Base-by-base conservation (phyloP, 2,113 vertebrate species). In the western clawed frog (Xenopus tropicalis) region DNA sequence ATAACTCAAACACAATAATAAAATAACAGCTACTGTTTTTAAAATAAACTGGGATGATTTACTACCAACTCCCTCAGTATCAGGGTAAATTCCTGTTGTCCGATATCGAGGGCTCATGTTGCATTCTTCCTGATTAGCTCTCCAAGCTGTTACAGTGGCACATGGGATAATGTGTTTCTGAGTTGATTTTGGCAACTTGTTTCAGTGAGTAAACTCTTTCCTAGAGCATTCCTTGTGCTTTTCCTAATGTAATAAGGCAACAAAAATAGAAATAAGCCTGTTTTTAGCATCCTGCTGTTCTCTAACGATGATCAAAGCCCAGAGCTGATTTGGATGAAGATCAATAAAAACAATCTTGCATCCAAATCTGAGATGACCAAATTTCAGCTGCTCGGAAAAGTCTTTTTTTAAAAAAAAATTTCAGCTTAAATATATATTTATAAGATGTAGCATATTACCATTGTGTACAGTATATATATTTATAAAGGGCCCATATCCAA, bases 211-310 rank as follows among this genome's bases (percentile, higher is more conserved):
- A 69, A 76, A 63, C 44, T 52, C 66, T 76, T 76, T 75, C 72
- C 72, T 62, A 56, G 21, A 69, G 72, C 58, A 24, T 76, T 76
- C 58, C 66, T 54, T 54, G 46, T 52, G 72, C 66, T 75, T 75
- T 63, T 61, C 66, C 37, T 69, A 76, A 69, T 76, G 73, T 69
- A 76, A 76, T 69, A 76, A 76, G 66, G 73, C 73, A 63, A 25
- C 66, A 56, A 57, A 69, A 76, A 76, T 69, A 76, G 73, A 69
- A 69, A 24, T 44, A 23, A 43, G 59, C 16, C 58, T 76, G 69
- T 68, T 76, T 76, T 57, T 76, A 76, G 73, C 66, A 63, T 69
- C 48, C 58, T 69, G 73, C 58, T 44, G 46, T 76, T 76, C 73
- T 59, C 57, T 51, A 69, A 11, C 58, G 11, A 23, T 76, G 73